phyloP scores from a whole-genome alignment of 2,113 vertebrate genomes.

The Atlantisia rogersi region DNA sequence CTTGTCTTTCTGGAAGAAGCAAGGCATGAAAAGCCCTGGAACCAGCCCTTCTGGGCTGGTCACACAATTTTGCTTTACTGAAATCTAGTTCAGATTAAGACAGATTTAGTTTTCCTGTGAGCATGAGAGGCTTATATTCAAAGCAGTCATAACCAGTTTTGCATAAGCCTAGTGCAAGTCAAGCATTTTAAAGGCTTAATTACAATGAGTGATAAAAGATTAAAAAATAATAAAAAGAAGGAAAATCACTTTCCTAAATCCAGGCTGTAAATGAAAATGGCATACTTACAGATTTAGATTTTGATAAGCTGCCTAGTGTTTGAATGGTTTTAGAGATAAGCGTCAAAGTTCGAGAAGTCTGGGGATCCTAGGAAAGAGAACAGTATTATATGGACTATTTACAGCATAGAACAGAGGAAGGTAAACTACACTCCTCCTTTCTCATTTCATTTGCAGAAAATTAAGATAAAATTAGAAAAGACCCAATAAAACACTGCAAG shows the following conservation, averaged over 20 bases:
- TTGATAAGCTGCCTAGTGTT: constrained; percentile 95
- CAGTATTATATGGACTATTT: background rate
- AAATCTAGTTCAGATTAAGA: constrained; percentile 36
- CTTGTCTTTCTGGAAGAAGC: background rate
- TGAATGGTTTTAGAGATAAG: constrained; percentile 99
- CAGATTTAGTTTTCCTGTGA: background rate
- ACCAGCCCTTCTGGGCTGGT: background rate
- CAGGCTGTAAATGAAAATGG: background rate
- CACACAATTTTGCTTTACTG: background rate
- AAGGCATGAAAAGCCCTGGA: background rate
- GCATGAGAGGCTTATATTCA: constrained; percentile 19
- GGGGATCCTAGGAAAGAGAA: constrained; percentile 83
- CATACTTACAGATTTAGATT: constrained; percentile 95
- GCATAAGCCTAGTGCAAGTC: background rate
- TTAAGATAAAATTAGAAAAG: background rate
- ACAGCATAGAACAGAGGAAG: background rate
- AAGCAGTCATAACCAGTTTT: constrained; percentile 17
- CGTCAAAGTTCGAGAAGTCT: constrained; percentile 93
- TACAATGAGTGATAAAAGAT: constrained; percentile 22
- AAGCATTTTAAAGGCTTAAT: constrained; percentile 37
- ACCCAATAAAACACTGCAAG: background rate
- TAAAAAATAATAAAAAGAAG: background rate
- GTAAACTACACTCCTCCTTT: background rate
- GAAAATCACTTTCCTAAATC: background rate
- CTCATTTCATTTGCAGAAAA: background rate